These are phyloP conservation scores for Crossocerus cetratus DNA, from an alignment of 2,888 invertebrate genomes.

Conservation along the genomic window DNA sequence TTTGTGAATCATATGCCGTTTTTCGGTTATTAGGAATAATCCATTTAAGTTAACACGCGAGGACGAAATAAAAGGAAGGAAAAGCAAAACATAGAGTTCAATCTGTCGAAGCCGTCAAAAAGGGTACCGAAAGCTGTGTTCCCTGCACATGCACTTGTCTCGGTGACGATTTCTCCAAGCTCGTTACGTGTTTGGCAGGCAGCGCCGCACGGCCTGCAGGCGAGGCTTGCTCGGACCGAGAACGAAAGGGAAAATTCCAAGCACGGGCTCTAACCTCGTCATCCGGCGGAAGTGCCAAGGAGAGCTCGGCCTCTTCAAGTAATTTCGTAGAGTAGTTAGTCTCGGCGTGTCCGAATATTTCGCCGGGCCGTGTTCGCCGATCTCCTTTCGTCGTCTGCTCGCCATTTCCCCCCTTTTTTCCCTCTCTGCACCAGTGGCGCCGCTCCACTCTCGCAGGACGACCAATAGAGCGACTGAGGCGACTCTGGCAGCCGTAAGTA, in stretches of 20 bases:
- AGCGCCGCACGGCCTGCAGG: neutral
- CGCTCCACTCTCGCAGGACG: neutral
- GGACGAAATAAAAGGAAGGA: too few species aligned
- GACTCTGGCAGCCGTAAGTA: constrained; percentile 26
- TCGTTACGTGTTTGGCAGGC: constrained; percentile 6
- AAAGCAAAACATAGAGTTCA: too few species aligned
- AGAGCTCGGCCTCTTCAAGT: constrained; percentile 26
- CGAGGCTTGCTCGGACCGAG: neutral
- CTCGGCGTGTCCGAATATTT: constrained; percentile 33
- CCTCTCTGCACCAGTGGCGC: too few species aligned
- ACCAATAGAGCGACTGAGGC: constrained; percentile 3
- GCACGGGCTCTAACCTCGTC: constrained; percentile 28
- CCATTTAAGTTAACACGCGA: too few species aligned
- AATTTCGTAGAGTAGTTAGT: constrained; percentile 56
- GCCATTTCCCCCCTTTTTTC: neutral
- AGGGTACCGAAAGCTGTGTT: too few species aligned
- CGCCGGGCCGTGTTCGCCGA: constrained; percentile 8
- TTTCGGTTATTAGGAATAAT: too few species aligned
- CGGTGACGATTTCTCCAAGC: constrained; percentile 19
- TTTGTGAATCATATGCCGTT: too few species aligned
- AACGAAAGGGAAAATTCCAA: constrained; percentile 40
- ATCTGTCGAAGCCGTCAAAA: too few species aligned
- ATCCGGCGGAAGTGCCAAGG: constrained; percentile 25
- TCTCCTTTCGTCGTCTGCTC: neutral
- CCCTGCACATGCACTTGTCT: neutral